Percentiles rank a stretch among this genome's conserved stretches.
Evolutionary conservation across 2,888 invertebrate species (phyloP).

Genomic region (Trichopria drosophilae): DNA sequence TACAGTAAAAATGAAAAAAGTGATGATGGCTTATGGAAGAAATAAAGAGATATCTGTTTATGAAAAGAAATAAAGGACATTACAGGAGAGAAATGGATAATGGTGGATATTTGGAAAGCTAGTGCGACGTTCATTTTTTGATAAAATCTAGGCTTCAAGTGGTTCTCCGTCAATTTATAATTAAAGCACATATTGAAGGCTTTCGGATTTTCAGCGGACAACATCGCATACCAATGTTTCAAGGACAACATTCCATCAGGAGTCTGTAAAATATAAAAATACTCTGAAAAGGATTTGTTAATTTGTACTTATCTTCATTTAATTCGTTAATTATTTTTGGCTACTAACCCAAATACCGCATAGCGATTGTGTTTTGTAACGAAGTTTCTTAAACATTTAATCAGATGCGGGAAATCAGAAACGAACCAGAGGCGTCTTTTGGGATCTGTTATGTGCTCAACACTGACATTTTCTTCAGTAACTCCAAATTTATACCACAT

Average conservation of each 20-base stretch:
- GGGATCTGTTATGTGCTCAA: constrained; percentile 10
- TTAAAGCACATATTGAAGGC: constrained; percentile 14
- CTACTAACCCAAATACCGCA: constrained; percentile 28
- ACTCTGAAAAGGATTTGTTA: too few relatives aligned
- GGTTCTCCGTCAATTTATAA: constrained; percentile 16
- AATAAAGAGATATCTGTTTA: too few relatives aligned
- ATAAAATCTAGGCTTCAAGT: constrained; percentile 17
- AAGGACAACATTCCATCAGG: constrained; percentile 21
- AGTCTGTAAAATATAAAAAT: constrained; percentile 19
- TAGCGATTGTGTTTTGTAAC: neutral
- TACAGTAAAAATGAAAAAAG: too few relatives aligned
- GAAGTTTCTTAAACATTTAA: constrained; percentile 19
- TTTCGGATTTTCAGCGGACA: too few relatives aligned
- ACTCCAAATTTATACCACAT: constrained; percentile 21
- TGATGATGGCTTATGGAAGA: too few relatives aligned
- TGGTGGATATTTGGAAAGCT: constrained; percentile 12
- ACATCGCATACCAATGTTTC: constrained; percentile 26
- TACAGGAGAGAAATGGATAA: too few relatives aligned
- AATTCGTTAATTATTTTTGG: too few relatives aligned
- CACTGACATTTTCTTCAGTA: constrained; percentile 5
- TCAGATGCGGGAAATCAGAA: constrained; percentile 22
- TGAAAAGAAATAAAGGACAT: too few relatives aligned
- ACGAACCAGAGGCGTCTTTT: constrained; percentile 21
- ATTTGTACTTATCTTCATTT: too few relatives aligned
- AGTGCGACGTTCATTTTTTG: constrained; percentile 29